Percentiles rank a stretch among this genome's conserved stretches.
Conservation (phyloP, 2,797 vertebrate species). For the Lophius americanus region DNA sequence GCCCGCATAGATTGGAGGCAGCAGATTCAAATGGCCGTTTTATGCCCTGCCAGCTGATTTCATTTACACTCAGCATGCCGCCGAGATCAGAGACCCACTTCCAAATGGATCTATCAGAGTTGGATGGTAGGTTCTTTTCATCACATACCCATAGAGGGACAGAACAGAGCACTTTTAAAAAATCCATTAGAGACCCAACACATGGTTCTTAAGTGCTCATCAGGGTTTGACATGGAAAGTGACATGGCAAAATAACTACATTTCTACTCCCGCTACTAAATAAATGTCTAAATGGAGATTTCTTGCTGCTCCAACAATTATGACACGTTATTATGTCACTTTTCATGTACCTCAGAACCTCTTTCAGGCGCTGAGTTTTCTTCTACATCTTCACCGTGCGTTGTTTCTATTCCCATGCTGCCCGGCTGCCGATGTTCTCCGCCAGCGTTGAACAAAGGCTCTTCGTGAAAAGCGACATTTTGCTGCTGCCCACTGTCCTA, state of each 20-base stretch:
- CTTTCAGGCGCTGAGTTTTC: constrained; percentile 2
- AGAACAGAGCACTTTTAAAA: constrained; percentile 72
- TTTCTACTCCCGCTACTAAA: constrained; percentile 70
- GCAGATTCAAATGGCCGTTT: constrained; percentile 64
- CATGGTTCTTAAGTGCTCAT: constrained; percentile 68
- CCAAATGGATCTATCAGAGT: constrained; percentile 78
- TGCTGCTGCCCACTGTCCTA: constrained; percentile 24
- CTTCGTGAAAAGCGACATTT: constrained; percentile 35
- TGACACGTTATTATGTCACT: constrained; percentile 9
- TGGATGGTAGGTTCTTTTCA: constrained; percentile 35
- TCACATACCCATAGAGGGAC: constrained; percentile 77
- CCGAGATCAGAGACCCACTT: constrained; percentile 64
- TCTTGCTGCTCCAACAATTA: constrained; percentile 48
- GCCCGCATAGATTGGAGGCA: constrained; percentile 70
- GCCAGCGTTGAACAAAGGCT: constrained; percentile 17
- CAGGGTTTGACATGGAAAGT: constrained; percentile 67
- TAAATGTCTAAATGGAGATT: constrained; percentile 65
- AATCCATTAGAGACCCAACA: constrained; percentile 75
- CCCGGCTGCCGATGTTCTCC: neutral
- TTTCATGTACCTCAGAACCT: constrained; percentile 5
- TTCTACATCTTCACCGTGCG: neutral
- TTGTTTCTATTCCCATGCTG: constrained; percentile 5
- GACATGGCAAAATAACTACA: constrained; percentile 77
- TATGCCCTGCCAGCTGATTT: constrained; percentile 71
- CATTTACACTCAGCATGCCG: constrained; percentile 72